Base-by-base conservation (phyloP, 1,140 invertebrate genomes). In the Zaprionus vittiger region DNA sequence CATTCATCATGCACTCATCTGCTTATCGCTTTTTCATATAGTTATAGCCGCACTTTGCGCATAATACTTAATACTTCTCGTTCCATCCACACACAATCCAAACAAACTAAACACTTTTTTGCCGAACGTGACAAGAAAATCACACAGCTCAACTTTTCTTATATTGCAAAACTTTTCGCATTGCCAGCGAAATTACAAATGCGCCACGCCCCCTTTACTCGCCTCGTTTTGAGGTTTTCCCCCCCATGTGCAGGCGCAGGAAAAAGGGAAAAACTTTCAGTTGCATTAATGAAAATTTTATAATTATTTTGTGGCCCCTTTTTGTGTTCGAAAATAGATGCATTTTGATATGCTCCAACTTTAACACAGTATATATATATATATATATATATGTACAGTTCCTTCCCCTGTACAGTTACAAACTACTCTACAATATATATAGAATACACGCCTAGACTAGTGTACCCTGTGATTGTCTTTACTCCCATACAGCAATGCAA, bases 161-260 rank as follows among this genome's bases (percentile, higher is more conserved):
- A 90, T 80, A 91, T 90, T 90, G 80, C 83, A 72, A 90, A 90
- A 90, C 63, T 90, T 90, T 90, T 65, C 79, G 44, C 66, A 69
- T 79, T 79, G 63, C 79, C 72, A 57, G 70, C 61, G 22, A 81
- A 83, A 81, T 83, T 74, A 77, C 74, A 38, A 49, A 72, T 61
- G 38, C 74, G 54, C 59, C 60, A 60, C 63, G 5, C 54, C 20
- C 22, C 20, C 20, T 3, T 26, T 4, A 31, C n/a, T 20, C 12
- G 22, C 34, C 47, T 61, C 57, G 44, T 68, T 68, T 44, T 31
- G 41, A 22, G 37, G 44, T 34, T 54, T 66, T 34, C 31, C 31
- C 20, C 24, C 20, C 15, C n/a, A 60, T 63, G 63, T 75, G 37
- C 52, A 56, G 24, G 38, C 34, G n/a, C 60, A 61, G 31, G 4